These are phyloP conservation scores for Blastobasis adustella DNA, from an alignment of 2,888 invertebrate species.

Conservation along the genomic window DNA sequence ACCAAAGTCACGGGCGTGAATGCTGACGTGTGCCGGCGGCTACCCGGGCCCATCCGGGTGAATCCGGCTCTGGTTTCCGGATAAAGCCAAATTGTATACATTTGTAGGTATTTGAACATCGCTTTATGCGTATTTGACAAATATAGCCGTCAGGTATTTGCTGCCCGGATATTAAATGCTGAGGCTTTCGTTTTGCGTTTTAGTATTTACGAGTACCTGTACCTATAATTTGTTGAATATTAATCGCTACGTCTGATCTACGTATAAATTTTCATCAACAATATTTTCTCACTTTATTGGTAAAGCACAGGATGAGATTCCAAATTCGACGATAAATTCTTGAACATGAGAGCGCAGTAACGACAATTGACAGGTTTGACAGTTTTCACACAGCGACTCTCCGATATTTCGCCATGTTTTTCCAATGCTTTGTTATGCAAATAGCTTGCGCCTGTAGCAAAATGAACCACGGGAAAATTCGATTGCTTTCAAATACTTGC, in stretches of 20 bases:
- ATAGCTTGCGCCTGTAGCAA: too few species aligned
- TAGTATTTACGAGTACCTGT: neutral
- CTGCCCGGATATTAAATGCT: neutral
- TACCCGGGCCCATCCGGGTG: conserved; percentile 8
- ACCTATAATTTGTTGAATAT: neutral
- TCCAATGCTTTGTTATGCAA: too few species aligned
- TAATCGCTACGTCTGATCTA: too few species aligned
- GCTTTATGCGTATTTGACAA: conserved; percentile 9
- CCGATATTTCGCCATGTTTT: too few species aligned
- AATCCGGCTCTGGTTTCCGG: conserved; percentile 13
- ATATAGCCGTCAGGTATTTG: conserved; percentile 3
- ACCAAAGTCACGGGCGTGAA: neutral
- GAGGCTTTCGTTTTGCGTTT: neutral
- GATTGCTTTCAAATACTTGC: too few species aligned
- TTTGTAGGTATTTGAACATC: conserved; percentile 4
- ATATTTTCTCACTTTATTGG: too few species aligned
- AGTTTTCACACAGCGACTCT: too few species aligned
- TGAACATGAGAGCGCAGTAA: too few species aligned
- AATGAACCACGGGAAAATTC: too few species aligned
- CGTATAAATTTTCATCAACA: too few species aligned
- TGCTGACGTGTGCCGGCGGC: conserved; percentile 11
- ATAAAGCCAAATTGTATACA: conserved; percentile 12
- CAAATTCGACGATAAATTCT: neutral
- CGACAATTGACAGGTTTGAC: too few species aligned
- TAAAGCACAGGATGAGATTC: too few species aligned